These are phyloP conservation scores for Pharmacophagus antenor DNA, from an alignment of 2,888 invertebrate species.

Conservation along the genomic window DNA sequence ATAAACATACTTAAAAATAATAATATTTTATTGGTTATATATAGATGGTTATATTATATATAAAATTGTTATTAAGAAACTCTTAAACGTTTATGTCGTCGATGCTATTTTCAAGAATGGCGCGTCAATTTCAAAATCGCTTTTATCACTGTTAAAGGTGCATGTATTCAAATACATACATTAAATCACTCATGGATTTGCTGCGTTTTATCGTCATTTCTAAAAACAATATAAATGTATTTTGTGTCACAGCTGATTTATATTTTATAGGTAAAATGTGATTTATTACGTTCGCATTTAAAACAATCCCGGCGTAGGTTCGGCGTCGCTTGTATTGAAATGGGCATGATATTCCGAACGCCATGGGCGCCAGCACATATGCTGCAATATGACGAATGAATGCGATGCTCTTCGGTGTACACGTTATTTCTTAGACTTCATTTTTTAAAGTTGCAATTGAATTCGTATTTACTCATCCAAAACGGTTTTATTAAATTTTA, in stretches of 20 bases:
- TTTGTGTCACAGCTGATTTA: slow-evolving; percentile 76
- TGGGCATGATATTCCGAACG: slow-evolving; percentile 38
- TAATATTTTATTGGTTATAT: too few relatives aligned
- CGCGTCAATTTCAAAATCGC: slow-evolving; percentile 45
- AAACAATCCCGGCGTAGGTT: slow-evolving; percentile 60
- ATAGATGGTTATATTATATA: too few relatives aligned
- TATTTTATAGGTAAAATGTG: slow-evolving; percentile 76
- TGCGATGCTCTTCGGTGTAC: too few relatives aligned
- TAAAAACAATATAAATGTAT: slow-evolving; percentile 79
- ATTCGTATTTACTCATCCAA: too few relatives aligned
- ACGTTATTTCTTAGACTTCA: too few relatives aligned
- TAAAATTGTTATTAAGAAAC: slow-evolving; percentile 49
- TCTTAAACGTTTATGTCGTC: too few relatives aligned
- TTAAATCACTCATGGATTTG: slow-evolving; percentile 77
- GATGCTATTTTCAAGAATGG: slow-evolving; percentile 47
- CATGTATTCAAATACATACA: slow-evolving; percentile 57
- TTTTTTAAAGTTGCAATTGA: too few relatives aligned
- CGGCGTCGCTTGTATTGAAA: slow-evolving; percentile 38
- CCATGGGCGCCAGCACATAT: slow-evolving; percentile 44
- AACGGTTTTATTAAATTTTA: too few relatives aligned
- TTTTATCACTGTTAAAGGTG: slow-evolving; percentile 45
- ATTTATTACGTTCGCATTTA: slow-evolving; percentile 69
- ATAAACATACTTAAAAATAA: too few relatives aligned
- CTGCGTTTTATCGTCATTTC: slow-evolving; percentile 75
- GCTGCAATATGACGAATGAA: slow-evolving; percentile 26